phyloP scores from a whole-genome alignment of 2,113 vertebrate genomes.

The Nannospalax galili region DNA sequence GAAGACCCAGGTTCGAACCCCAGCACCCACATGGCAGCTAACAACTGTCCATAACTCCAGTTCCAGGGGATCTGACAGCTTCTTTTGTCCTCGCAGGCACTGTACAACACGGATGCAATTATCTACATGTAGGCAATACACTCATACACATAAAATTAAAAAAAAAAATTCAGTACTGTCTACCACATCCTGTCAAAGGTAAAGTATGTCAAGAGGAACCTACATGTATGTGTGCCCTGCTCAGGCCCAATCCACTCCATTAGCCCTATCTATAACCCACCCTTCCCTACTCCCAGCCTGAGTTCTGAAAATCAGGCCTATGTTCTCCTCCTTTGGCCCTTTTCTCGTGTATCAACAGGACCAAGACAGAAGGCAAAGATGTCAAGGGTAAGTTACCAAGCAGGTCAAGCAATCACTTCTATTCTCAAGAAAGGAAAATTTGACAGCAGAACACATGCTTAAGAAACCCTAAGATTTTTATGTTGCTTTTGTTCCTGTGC shows the following conservation, averaged over 20 bases:
- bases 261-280: background rate
- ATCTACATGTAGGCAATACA: too few species aligned
- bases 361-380: constrained; percentile 3
- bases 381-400: constrained; percentile 7
- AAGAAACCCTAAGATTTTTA: background rate
- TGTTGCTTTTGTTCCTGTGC: background rate
- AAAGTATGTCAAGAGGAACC: constrained; percentile 27
- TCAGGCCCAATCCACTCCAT: background rate
- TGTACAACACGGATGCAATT: too few species aligned
- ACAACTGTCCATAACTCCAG: too few species aligned
- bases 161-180: background rate
- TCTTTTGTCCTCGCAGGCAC: too few species aligned
- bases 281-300: background rate
- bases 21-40: too few species aligned
- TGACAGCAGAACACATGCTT: background rate
- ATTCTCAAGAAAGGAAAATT: constrained; percentile 38
- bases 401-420: background rate
- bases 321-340: constrained; percentile 1
- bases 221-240: background rate
- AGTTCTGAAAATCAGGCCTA: constrained; percentile 9
- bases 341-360: background rate
- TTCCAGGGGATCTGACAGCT: too few species aligned
- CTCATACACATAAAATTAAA: too few species aligned
- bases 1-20: too few species aligned
- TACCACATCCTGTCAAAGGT: background rate